Conservation (phyloP, 1,140 invertebrate genomes). For the Telenomus remus region DNA sequence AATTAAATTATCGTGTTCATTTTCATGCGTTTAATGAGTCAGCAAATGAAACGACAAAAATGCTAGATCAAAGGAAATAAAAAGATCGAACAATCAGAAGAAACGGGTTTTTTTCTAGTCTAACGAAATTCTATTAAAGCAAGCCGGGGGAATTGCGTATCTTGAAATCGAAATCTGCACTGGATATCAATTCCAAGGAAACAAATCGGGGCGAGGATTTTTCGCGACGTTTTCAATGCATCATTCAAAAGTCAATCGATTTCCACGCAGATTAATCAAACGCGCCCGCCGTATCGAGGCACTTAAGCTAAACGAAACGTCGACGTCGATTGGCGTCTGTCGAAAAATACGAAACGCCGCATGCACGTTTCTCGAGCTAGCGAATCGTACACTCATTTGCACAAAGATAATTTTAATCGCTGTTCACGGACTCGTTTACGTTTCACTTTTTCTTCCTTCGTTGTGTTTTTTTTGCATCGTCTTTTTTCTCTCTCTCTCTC, state of each 20-base stretch:
- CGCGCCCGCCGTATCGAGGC: constrained; percentile 6
- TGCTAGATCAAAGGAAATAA: no score
- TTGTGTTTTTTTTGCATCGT: not conserved
- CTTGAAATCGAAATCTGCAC: constrained; percentile 27
- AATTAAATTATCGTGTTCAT: no score
- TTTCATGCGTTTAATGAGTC: no score
- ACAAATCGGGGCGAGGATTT: constrained; percentile 27
- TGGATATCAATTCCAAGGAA: constrained; percentile 7
- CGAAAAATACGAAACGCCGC: constrained; percentile 43
- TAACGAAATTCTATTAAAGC: no score
- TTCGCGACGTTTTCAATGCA: constrained; percentile 33
- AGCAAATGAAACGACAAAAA: no score
- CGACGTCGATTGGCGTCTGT: constrained; percentile 40
- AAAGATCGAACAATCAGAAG: no score
- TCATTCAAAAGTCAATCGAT: constrained; percentile 54
- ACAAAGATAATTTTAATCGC: constrained; percentile 59
- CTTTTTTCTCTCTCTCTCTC: constrained; percentile 8
- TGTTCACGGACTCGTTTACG: constrained; percentile 53
- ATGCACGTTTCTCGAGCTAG: constrained; percentile 38
- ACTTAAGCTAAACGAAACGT: constrained; percentile 44
- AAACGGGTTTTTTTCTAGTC: no score
- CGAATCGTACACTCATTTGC: constrained; percentile 55
- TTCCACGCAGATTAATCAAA: constrained; percentile 48
- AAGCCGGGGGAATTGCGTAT: constrained; percentile 11
- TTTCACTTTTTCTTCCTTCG: constrained; percentile 32